Evolutionary conservation across 2,113 vertebrate genomes (phyloP).

Genomic region (Urocolius indicus): DNA sequence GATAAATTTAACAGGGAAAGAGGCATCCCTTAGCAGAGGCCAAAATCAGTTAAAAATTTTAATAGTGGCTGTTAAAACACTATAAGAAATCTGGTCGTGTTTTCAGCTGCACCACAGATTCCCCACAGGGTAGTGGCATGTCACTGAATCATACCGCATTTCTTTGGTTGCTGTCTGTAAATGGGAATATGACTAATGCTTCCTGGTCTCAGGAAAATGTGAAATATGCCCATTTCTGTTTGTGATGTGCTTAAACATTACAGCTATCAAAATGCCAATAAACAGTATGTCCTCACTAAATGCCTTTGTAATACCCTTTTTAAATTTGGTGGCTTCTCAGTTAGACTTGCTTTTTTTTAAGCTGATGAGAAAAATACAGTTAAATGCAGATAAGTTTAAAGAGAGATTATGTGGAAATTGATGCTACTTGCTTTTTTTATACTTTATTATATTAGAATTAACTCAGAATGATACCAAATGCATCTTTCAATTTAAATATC

Average conservation of each 20-base stretch:
- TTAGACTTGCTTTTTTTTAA: conserved; percentile 13
- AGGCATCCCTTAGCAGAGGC: neutral
- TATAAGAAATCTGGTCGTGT: neutral
- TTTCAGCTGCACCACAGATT: neutral
- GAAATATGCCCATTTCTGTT: conserved; percentile 42
- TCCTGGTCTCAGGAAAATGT: conserved; percentile 1
- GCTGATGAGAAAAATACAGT: conserved; percentile 19
- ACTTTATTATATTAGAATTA: conserved; percentile 61
- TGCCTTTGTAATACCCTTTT: conserved; percentile 5
- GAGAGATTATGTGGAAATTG: conserved; percentile 54
- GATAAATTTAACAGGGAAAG: neutral
- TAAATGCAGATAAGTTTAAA: conserved; percentile 49
- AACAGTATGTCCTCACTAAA: conserved; percentile 2
- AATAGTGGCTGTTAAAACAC: neutral
- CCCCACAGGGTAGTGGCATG: accelerated
- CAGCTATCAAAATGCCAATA: conserved; percentile 22
- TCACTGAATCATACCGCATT: neutral
- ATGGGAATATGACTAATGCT: neutral
- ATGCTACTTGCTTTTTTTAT: conserved; percentile 36
- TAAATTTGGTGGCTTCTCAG: conserved; percentile 11
- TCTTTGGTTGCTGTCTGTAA: neutral
- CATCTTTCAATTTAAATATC: conserved; percentile 54
- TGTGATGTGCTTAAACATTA: conserved; percentile 32
- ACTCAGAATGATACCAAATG: conserved; percentile 32
- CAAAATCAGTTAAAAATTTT: neutral